phyloP scores from a whole-genome alignment of 2,797 vertebrate species.

The Geotrypetes seraphini region DNA sequence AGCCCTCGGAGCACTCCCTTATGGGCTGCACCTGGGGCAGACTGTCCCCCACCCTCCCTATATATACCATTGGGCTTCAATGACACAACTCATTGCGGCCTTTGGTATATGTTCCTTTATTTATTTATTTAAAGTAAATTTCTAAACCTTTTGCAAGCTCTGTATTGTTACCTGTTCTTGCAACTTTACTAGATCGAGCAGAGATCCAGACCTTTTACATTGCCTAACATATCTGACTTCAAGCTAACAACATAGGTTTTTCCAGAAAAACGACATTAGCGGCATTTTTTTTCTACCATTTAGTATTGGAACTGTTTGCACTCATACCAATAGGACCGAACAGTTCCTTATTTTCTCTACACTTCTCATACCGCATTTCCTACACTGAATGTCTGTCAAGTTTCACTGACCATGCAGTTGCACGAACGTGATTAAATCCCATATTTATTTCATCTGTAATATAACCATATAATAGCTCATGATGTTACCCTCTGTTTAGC shows the following conservation, averaged over 20 bases:
- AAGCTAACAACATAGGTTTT: conserved; percentile 12
- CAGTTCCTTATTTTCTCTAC: conserved; percentile 5
- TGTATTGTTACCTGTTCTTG: no score
- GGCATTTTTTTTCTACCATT: conserved; percentile 16
- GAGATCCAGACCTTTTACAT: no score
- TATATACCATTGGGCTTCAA: no score
- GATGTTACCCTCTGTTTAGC: conserved; percentile 1
- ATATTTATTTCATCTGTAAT: conserved; percentile 10
- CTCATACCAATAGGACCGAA: conserved; percentile 32
- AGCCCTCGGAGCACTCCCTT: no score
- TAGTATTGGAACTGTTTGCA: conserved; percentile 22
- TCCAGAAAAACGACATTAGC: conserved; percentile 13
- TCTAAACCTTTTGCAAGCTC: no score
- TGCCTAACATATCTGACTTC: conserved; percentile 11
- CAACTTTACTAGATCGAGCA: no score
- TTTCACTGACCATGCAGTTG: conserved; percentile 12
- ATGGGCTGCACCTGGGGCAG: no score
- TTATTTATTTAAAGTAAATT: no score
- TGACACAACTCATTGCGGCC: no score
- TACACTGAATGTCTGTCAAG: conserved; percentile 15
- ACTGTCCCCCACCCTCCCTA: no score
- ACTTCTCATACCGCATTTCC: conserved; percentile 12
- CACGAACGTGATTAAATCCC: conserved; percentile 14
- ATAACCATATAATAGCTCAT: neutral
- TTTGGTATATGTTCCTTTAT: no score